Base-by-base conservation (phyloP, 2,113 vertebrate species). In the Phaethornis superciliosus region DNA sequence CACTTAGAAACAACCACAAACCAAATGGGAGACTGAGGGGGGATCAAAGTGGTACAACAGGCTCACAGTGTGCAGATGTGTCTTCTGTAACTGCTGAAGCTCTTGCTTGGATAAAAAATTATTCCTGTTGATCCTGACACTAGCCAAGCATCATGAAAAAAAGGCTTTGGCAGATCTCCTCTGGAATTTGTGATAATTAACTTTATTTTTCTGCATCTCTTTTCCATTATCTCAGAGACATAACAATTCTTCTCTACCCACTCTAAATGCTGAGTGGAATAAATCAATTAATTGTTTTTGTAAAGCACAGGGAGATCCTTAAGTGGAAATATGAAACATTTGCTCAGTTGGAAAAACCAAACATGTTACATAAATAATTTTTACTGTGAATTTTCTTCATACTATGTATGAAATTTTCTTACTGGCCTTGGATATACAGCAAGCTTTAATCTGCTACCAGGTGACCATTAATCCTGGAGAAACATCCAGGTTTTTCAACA, bases 331-430 rank as follows among this genome's bases (percentile, higher is more conserved):
- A 92, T 63, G 42, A 94, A 89, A 87, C 28, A 52, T 59, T 84
- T 91, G 28, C 58, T 75, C 44, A 83, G 33, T 2, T 64, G 44
- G 58, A 64, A 95, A 92, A 84, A 23, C 6, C 52, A 81, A 87
- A 52, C 26, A 72, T 80, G 62, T 74, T 79, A 42, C 90, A 84
- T 68, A 93, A 93, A 78, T 88, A 88, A 89, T 80, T 89, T 91
- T 65, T 74, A 70, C 46, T 33, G 24, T 67, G 17, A 32, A 54
- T 89, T 93, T 89, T 68, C 75, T 94, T 95, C 13, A 4, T 94
- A 79, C 76, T 85, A 94, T 90, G 62, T 91, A 95, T 93, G 79
- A 96, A 96, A 94, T 85, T n/a, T 30, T 89, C 60, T 96, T 95
- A 96, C 97, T 95, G 85, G 89, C 51, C 67, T 95, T 91, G 52